phyloP scores from a whole-genome alignment of 2,113 vertebrate genomes.

The Cnemophilus loriae region DNA sequence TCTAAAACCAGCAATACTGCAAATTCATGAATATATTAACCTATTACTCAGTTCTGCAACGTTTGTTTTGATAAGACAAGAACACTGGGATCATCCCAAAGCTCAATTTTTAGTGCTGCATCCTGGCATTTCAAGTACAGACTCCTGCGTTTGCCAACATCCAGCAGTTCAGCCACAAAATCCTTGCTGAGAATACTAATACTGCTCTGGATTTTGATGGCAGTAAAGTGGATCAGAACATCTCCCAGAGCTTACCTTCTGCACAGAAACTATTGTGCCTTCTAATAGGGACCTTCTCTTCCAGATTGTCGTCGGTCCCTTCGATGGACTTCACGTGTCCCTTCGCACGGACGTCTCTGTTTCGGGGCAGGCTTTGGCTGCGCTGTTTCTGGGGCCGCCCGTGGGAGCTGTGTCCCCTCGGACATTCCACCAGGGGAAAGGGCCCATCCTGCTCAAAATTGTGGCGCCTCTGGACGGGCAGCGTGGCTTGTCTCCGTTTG shows the following conservation, averaged over 20 bases:
- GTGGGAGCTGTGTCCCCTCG: constrained; percentile 69
- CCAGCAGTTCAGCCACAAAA: background rate
- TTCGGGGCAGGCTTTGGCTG: constrained; percentile 86
- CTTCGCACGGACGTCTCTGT: constrained; percentile 74
- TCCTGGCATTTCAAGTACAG: background rate
- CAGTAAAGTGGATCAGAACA: background rate
- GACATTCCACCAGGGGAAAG: constrained; percentile 82
- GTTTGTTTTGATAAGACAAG: background rate
- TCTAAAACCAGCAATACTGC: background rate
- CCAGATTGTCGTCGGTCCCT: constrained; percentile 74
- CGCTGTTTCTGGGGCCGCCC: constrained; percentile 81
- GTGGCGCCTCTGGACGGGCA: constrained; percentile 77
- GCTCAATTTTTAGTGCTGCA: background rate
- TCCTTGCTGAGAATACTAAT: background rate
- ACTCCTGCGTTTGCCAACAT: background rate
- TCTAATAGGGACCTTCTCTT: constrained; percentile 71
- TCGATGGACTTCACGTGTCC: constrained; percentile 39
- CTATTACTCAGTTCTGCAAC: background rate
- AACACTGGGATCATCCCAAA: background rate
- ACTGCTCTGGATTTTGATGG: background rate
- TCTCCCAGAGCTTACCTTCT: constrained; percentile 52
- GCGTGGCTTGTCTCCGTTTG: constrained; percentile 78
- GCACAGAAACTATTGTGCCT: constrained; percentile 64
- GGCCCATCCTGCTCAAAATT: constrained; percentile 83
- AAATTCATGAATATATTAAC: background rate